phyloP scores from a whole-genome alignment of 2,797 vertebrate species.

The Pseudochromis fuscus region DNA sequence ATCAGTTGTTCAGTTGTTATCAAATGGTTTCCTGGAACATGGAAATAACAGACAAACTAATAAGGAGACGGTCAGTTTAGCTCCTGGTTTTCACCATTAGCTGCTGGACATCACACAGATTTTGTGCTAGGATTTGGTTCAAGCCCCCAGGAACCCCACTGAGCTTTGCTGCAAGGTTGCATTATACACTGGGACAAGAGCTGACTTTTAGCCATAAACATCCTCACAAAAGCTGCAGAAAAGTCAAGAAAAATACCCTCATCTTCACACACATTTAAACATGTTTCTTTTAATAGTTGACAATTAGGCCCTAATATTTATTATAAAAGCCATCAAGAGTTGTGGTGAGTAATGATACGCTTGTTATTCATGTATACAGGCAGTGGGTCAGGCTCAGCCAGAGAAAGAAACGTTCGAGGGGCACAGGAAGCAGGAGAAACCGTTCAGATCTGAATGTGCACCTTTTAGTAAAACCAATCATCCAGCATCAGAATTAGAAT shows the following conservation, averaged over 20 bases:
- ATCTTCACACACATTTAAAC: not conserved
- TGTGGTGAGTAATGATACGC: slow-evolving; percentile 3
- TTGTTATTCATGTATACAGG: slow-evolving; percentile 44
- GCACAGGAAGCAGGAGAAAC: slow-evolving; percentile 8
- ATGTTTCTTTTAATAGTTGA: not conserved
- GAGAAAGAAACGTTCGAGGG: slow-evolving; percentile 54
- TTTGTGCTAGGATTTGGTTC: slow-evolving; percentile 62
- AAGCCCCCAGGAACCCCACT: slow-evolving; percentile 53
- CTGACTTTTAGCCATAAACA: not conserved
- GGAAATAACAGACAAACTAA: slow-evolving; percentile 8
- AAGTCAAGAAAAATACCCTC: slow-evolving; percentile 7
- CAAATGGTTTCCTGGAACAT: not conserved
- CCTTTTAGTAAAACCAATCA: slow-evolving; percentile 26
- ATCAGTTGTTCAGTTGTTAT: not conserved
- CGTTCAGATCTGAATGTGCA: slow-evolving; percentile 31
- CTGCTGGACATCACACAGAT: slow-evolving; percentile 31
- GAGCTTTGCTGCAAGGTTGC: slow-evolving; percentile 11
- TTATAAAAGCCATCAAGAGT: not conserved
- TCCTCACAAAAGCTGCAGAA: slow-evolving; percentile 1
- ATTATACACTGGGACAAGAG: slow-evolving; percentile 15
- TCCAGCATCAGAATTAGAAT: too few species aligned
- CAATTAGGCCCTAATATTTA: not conserved
- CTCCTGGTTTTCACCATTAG: slow-evolving; percentile 10
- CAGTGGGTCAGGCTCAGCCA: slow-evolving; percentile 74
- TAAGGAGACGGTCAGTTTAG: slow-evolving; percentile 20